Evolutionary conservation across 92 coral and sea anemone genomes (phyloP).

Genomic region (Parazoanthus darwini): DNA sequence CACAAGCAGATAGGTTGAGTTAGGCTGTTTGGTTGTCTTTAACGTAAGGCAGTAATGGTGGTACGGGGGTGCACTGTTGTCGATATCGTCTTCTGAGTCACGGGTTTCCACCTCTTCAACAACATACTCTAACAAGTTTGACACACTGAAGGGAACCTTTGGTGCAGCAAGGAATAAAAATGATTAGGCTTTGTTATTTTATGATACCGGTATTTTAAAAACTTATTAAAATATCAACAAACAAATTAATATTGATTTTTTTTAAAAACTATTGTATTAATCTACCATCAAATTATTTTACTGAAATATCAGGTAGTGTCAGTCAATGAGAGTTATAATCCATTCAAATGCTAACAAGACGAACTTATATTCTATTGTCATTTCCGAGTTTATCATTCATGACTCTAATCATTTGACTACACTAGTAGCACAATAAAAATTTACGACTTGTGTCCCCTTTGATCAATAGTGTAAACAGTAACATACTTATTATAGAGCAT

Average conservation of each 20-base stretch:
- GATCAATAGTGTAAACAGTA: neutral
- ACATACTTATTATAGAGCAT: no score
- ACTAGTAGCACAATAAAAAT: neutral
- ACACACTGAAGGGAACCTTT: constrained; percentile 89
- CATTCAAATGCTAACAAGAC: no score
- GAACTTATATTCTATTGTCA: no score
- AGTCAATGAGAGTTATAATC: neutral
- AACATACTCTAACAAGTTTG: constrained; percentile 74
- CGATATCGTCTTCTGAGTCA: constrained; percentile 72
- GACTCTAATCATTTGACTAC: neutral
- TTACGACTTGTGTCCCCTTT: no score
- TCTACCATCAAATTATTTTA: no score
- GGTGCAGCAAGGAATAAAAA: neutral
- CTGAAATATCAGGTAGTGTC: neutral
- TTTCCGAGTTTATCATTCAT: neutral
- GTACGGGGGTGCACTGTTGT: constrained; percentile 49
- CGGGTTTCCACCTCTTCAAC: constrained; percentile 80
- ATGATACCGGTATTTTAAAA: neutral
- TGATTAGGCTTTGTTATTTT: neutral
- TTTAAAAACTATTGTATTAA: no score
- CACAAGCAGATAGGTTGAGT: constrained; percentile 73
- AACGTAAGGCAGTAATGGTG: constrained; percentile 80
- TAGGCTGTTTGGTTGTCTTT: constrained; percentile 74
- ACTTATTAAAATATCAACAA: neutral
- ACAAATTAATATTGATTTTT: no score